These are phyloP conservation scores for Tachycineta bicolor DNA, from an alignment of 2,113 vertebrate genomes.

Conservation along the genomic window DNA sequence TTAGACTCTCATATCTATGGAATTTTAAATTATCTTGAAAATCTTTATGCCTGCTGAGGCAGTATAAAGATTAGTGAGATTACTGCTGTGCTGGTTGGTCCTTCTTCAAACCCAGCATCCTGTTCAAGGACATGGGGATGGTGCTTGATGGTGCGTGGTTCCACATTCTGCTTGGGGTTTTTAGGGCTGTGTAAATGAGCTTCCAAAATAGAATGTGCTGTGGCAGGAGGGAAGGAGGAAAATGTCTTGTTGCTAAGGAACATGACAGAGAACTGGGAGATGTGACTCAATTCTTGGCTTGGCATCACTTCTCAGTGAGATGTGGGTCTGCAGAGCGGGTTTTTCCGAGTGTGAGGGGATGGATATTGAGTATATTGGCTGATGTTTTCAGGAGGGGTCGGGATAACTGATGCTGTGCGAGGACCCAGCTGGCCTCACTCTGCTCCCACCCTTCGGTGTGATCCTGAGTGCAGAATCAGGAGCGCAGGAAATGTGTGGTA, in stretches of 20 bases:
- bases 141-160: neutral
- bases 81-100: neutral
- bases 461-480: neutral
- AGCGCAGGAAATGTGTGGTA: neutral
- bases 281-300: conserved; percentile 38
- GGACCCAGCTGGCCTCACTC: neutral
- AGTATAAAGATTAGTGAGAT: neutral
- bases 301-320: neutral
- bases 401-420: neutral
- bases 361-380: neutral
- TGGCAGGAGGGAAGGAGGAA: conserved; percentile 38
- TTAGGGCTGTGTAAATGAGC: conserved; percentile 42
- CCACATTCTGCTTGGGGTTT: conserved; percentile 16
- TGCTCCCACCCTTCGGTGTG: neutral
- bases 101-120: neutral
- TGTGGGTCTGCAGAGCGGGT: neutral
- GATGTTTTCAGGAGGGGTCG: neutral
- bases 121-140: neutral
- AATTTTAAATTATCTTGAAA: neutral
- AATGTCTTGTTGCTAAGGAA: conserved; percentile 59
- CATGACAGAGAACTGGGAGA: conserved; percentile 37
- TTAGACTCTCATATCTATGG: neutral
- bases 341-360: neutral
- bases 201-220: conserved; percentile 56
- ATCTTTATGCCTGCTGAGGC: neutral